Percentiles rank a stretch among this genome's conserved stretches.
Evolutionary conservation across 64 coral and sea anemone genomes (phyloP).

Genomic region (Acropora tenuis): DNA sequence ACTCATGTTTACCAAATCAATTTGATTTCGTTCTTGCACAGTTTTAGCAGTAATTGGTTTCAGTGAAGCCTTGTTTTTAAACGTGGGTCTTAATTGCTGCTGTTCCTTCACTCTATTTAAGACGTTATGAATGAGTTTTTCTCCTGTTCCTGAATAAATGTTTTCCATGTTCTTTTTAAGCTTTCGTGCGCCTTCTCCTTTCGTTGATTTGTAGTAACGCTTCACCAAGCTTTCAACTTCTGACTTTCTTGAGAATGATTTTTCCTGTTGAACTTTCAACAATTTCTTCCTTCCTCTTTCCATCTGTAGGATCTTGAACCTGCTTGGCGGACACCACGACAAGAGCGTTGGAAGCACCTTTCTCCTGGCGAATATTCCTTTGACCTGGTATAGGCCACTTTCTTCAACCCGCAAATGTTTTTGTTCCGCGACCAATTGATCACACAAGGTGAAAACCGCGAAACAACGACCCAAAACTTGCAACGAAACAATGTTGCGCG

Average conservation of each 20-base stretch:
- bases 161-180: slow-evolving; percentile 18
- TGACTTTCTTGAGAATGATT: slow-evolving; percentile 13
- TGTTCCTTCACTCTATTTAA: slow-evolving; percentile 30
- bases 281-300: slow-evolving; percentile 9
- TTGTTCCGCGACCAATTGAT: too few relatives aligned
- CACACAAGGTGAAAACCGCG: too few relatives aligned
- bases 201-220: slow-evolving; percentile 4
- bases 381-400: too few relatives aligned
- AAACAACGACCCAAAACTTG: too few relatives aligned
- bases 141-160: slow-evolving; percentile 20
- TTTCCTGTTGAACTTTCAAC: slow-evolving; percentile 2
- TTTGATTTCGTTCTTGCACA: slow-evolving; percentile 34
- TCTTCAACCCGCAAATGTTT: too few relatives aligned
- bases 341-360: too few relatives aligned
- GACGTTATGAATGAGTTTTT: slow-evolving; percentile 15
- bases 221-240: slow-evolving; percentile 5
- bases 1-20: slow-evolving; percentile 21
- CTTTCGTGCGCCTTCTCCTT: slow-evolving; percentile 1
- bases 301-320: slow-evolving; percentile 6
- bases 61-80: slow-evolving; percentile 18
- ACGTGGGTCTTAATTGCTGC: slow-evolving; percentile 3
- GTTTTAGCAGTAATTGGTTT: slow-evolving; percentile 22
- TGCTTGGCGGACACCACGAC: not conserved
- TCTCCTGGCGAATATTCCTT: too few relatives aligned
- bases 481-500: too few relatives aligned